These are phyloP conservation scores for Antennarius maculatus DNA, from an alignment of 2,797 vertebrate species.

Conservation along the genomic window DNA sequence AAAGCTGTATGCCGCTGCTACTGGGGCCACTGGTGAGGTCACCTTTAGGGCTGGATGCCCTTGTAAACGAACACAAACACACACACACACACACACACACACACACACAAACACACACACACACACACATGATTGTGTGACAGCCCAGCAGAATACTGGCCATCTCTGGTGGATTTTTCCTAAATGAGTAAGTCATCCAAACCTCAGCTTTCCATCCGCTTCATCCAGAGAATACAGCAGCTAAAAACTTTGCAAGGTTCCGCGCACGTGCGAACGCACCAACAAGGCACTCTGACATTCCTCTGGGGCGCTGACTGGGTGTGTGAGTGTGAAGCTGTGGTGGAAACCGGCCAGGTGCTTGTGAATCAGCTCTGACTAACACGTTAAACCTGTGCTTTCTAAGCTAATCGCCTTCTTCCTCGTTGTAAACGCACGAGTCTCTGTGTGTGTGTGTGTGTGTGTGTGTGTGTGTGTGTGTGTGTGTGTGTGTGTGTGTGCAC, in stretches of 20 bases:
- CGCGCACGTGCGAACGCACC: constrained; percentile 33
- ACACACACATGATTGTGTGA: constrained; percentile 49
- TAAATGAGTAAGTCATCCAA: constrained; percentile 74
- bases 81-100: constrained; percentile 19
- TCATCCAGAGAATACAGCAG: constrained; percentile 57
- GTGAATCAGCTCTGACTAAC: constrained; percentile 76
- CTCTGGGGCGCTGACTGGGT: constrained; percentile 54
- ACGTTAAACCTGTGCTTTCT: constrained; percentile 61
- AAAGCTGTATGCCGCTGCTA: constrained; percentile 40
- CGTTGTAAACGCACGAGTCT: constrained; percentile 42
- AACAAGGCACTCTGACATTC: constrained; percentile 30
- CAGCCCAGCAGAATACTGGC: constrained; percentile 53
- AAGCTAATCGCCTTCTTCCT: constrained; percentile 63
- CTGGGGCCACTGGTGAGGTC: constrained; percentile 39
- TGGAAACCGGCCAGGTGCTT: constrained; percentile 66
- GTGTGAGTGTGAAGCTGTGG: constrained; percentile 64
- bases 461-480: constrained; percentile 11
- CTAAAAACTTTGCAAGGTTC: constrained; percentile 54
- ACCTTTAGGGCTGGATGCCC: constrained; percentile 38
- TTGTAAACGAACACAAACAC: constrained; percentile 16
- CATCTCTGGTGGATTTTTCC: constrained; percentile 68
- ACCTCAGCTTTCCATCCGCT: constrained; percentile 75
- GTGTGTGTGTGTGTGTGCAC: constrained; percentile 4
- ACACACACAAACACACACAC: constrained; percentile 24
- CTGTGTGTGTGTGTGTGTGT: too few relatives aligned